phyloP scores from a whole-genome alignment of 1,140 invertebrate species.

The Cotesia glomerata region DNA sequence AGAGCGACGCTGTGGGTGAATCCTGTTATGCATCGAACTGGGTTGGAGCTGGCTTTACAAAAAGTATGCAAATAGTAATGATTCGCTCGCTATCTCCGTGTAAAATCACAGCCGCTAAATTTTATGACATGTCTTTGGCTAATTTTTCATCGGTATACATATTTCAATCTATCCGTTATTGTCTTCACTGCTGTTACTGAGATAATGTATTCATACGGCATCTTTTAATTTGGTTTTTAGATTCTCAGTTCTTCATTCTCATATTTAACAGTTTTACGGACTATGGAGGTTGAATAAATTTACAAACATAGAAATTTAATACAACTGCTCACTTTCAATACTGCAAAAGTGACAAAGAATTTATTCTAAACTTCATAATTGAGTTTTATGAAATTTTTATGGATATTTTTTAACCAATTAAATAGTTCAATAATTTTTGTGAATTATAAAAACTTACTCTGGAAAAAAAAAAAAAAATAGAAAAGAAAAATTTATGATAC shows the following conservation, averaged over 20 bases:
- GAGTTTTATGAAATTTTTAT: too few relatives aligned
- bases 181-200: neutral
- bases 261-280: slow-evolving; percentile 45
- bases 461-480: too few relatives aligned
- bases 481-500: too few relatives aligned
- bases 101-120: slow-evolving; percentile 48
- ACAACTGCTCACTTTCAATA: neutral
- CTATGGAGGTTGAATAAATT: neutral
- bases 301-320: neutral
- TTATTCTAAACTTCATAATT: too few relatives aligned
- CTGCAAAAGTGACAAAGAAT: too few relatives aligned
- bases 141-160: slow-evolving; percentile 41
- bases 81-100: slow-evolving; percentile 38
- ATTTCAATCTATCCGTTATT: neutral
- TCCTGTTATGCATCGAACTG: slow-evolving; percentile 42
- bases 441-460: too few relatives aligned
- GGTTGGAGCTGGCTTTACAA: slow-evolving; percentile 27
- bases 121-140: slow-evolving; percentile 46
- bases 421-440: too few relatives aligned
- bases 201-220: neutral
- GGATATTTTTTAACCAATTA: too few relatives aligned
- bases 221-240: slow-evolving; percentile 31
- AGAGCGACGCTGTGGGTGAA: slow-evolving; percentile 42
- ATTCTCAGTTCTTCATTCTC: slow-evolving; percentile 50
- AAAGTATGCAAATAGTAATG: slow-evolving; percentile 42